A percentile compares a stretch with the other conserved stretches of the same genome.
These are phyloP conservation scores for Leuciscus waleckii DNA, from an alignment of 2,797 vertebrate genomes.

Conservation along the genomic window DNA sequence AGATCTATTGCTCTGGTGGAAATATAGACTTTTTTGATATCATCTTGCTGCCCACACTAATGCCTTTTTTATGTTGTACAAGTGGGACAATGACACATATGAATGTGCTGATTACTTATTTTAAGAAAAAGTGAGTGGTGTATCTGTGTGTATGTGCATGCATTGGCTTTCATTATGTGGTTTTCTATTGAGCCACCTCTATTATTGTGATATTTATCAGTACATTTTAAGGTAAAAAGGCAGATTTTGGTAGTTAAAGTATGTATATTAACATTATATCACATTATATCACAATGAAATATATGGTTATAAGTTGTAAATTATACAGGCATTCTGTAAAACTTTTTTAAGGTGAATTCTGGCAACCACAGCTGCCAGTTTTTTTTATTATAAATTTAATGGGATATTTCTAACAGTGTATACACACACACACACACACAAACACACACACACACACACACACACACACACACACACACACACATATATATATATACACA, in stretches of 20 bases:
- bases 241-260: background rate
- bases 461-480: too few species aligned
- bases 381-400: background rate
- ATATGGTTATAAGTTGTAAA: background rate
- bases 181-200: background rate
- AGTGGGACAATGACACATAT: background rate
- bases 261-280: constrained; percentile 1
- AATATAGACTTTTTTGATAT: constrained; percentile 52
- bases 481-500: too few species aligned
- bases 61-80: constrained; percentile 30
- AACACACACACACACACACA: too few species aligned
- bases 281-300: background rate
- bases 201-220: background rate
- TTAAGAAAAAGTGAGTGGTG: background rate
- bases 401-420: too few species aligned
- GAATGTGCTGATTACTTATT: constrained; percentile 24
- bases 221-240: background rate
- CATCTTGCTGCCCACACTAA: constrained; percentile 55
- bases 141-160: background rate
- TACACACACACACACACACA: too few species aligned
- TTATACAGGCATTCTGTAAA: background rate
- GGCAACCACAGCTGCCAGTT: background rate
- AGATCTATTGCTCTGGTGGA: constrained; percentile 19
- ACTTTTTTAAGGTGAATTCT: background rate
- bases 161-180: background rate